These are phyloP conservation scores for Coleophora flavipennella DNA, from an alignment of 2,888 invertebrate species.

Conservation along the genomic window DNA sequence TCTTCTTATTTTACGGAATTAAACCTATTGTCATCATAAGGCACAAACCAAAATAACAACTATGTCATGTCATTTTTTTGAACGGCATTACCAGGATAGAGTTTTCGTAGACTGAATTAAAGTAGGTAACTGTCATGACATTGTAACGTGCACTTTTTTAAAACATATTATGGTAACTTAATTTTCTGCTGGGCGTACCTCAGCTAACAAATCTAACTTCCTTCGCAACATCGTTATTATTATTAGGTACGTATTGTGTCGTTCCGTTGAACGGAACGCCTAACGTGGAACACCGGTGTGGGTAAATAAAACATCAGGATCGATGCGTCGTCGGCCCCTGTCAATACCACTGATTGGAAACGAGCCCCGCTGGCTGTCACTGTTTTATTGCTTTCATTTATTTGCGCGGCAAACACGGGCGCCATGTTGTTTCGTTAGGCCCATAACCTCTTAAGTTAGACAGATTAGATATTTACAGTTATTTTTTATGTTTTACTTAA, in stretches of 20 bases:
- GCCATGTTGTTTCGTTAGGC: not conserved
- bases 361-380: slow-evolving; percentile 20
- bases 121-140: too few species aligned
- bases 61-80: too few species aligned
- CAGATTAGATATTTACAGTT: too few species aligned
- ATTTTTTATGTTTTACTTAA: not conserved
- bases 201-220: slow-evolving; percentile 1
- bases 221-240: slow-evolving; percentile 17
- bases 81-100: too few species aligned
- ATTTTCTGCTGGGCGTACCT: too few species aligned
- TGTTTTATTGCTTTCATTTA: slow-evolving; percentile 41
- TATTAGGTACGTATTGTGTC: slow-evolving; percentile 16
- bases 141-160: too few species aligned
- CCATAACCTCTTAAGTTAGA: not conserved
- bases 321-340: slow-evolving; percentile 28
- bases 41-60: too few species aligned
- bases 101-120: too few species aligned
- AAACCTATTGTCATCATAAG: too few species aligned
- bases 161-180: too few species aligned
- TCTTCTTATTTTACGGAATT: too few species aligned
- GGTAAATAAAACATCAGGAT: slow-evolving; percentile 29
- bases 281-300: slow-evolving; percentile 4
- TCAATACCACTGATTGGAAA: slow-evolving; percentile 53
- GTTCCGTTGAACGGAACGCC: slow-evolving; percentile 10
- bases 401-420: slow-evolving; percentile 16